Conservation (phyloP, 2,797 vertebrate genomes). For the Holocentrus rufus region DNA sequence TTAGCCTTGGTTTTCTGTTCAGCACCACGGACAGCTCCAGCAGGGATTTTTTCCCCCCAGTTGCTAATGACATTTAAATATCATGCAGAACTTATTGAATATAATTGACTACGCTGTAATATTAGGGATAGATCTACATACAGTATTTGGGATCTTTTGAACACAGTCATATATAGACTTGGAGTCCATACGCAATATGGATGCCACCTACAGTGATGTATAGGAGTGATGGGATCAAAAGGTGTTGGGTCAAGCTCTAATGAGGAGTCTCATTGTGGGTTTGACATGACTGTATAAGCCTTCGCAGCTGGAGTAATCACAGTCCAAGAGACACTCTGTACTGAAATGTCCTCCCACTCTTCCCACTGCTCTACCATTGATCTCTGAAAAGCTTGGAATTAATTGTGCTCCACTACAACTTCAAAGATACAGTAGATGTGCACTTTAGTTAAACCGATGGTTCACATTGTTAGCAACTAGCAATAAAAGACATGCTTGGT, state of each 20-base stretch:
- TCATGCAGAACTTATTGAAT: not conserved
- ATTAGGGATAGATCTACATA: not conserved
- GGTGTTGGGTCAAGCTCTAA: slow-evolving; percentile 54
- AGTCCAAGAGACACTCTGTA: slow-evolving; percentile 37
- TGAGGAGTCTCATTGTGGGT: slow-evolving; percentile 44
- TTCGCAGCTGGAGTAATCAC: slow-evolving; percentile 53
- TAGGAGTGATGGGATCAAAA: slow-evolving; percentile 42
- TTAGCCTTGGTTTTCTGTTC: no score
- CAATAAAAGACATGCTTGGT: no score
- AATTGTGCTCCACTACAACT: slow-evolving; percentile 38
- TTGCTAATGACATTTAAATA: not conserved
- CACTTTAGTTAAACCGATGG: slow-evolving; percentile 10
- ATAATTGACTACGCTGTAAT: not conserved
- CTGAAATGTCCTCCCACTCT: slow-evolving; percentile 57
- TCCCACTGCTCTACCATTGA: slow-evolving; percentile 17
- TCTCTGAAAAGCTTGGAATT: slow-evolving; percentile 42
- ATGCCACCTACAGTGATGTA: slow-evolving; percentile 22
- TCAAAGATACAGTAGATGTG: slow-evolving; percentile 17
- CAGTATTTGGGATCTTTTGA: no score
- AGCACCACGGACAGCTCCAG: slow-evolving; percentile 54
- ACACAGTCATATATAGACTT: slow-evolving; percentile 42
- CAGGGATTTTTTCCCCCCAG: not conserved
- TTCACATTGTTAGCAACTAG: slow-evolving; percentile 7
- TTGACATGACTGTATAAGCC: slow-evolving; percentile 35
- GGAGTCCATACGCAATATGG: not conserved